phyloP scores from a whole-genome alignment of 2,113 vertebrate species.

The Archocentrus centrarchus region DNA sequence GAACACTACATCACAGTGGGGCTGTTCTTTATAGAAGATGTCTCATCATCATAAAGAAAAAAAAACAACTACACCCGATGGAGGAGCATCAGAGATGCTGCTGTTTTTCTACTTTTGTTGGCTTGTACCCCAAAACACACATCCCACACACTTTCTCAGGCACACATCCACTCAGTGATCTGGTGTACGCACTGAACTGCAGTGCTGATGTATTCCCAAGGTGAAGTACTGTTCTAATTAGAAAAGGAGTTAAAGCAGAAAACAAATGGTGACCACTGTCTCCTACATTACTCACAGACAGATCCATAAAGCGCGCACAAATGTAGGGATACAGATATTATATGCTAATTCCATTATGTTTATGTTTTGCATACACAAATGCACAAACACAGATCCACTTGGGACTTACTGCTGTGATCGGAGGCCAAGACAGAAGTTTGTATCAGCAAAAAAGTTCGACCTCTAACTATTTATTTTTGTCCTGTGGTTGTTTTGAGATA shows the following conservation, averaged over 20 bases:
- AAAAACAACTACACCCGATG: neutral
- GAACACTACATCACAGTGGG: neutral
- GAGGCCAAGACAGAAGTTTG: neutral
- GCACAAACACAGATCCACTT: conserved; percentile 1
- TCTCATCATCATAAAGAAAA: conserved; percentile 1
- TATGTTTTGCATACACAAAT: neutral
- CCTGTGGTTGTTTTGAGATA: neutral
- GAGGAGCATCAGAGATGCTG: conserved; percentile 28
- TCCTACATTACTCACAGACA: neutral
- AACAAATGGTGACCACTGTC: conserved; percentile 33
- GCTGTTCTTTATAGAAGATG: neutral
- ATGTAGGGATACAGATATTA: neutral
- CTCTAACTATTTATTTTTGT: neutral
- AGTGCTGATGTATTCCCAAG: conserved; percentile 34
- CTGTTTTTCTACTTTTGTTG: conserved; percentile 42
- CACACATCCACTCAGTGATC: neutral
- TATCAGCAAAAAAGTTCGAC: conserved; percentile 15
- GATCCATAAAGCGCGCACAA: neutral
- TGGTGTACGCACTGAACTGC: conserved; percentile 6
- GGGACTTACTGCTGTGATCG: neutral
- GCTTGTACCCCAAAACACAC: conserved; percentile 17
- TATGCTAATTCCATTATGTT: neutral
- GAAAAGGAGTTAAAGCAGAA: conserved; percentile 12
- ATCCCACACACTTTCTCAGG: neutral
- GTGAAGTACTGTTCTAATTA: conserved; percentile 42